Evolutionary conservation across 2,797 vertebrate genomes (phyloP), one percentile per base, ranked within the genome.

Genomic region (Catostomus latipinnis): DNA sequence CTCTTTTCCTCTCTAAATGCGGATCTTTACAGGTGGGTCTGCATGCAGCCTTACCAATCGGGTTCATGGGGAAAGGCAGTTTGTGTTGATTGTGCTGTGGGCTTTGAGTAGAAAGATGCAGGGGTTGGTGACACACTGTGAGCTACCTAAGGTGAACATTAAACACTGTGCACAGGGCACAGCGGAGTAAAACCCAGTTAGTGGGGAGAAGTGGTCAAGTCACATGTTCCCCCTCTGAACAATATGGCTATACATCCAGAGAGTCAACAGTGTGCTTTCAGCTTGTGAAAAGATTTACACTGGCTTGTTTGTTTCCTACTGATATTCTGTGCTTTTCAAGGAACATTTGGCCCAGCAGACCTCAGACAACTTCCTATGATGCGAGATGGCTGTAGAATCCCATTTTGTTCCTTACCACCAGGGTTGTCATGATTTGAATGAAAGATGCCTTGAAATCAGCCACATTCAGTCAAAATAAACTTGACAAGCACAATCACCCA

Each of bases 1-100:
- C 71, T 75, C 53, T 84, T 87, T 87, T 89, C 78, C 86, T 87
- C 82, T 84, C 68, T 63, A 71, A 87, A 84, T 81, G 81, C 60
- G 13, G 57, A 10, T 56, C 76, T 82, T 74, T 72, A 65, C 69
- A 80, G 84, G 80, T 72, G 77, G 81, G 67, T 49, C 62, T 67
- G 3, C 34, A 84, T 66, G 78, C 53, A 53, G 69, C 65, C 74
- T 7, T 53, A 70, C 12, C 53, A 66, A 60, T 65, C 78, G 84
- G 78, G 63, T 34, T 49, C 57, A 60, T 68, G 49, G 52, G 43
- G 34, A 71, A 16, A 49, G 54, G 72, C 53, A 7, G 81, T 87
- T 86, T 85, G 61, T 12, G 71, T 50, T 73, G 57, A 81, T 82
- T 88, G 74, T 65, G 16, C 16, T 6, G 10, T 13, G 45, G 16